Percentiles rank a stretch among this genome's conserved stretches.
Evolutionary conservation across 2,797 vertebrate species (phyloP).

Genomic region (Remorina albescens): DNA sequence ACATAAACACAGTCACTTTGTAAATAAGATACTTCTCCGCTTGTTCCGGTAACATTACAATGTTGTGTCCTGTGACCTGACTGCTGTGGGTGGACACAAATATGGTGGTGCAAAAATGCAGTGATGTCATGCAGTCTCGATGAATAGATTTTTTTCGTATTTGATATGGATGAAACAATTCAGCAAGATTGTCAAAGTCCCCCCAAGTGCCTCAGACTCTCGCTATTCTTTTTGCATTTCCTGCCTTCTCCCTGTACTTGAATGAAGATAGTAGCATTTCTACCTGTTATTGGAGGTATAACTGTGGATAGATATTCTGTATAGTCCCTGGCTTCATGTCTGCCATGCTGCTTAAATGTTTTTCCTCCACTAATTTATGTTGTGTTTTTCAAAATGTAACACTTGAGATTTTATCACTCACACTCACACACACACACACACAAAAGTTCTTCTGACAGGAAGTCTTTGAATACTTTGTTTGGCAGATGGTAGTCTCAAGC

Average conservation of each 20-base stretch:
- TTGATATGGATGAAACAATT: slow-evolving; percentile 38
- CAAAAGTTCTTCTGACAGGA: slow-evolving; percentile 11
- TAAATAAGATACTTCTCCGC: too few species aligned
- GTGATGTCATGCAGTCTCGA: too few species aligned
- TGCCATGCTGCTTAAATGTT: slow-evolving; percentile 22
- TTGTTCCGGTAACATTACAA: too few species aligned
- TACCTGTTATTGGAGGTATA: slow-evolving; percentile 21
- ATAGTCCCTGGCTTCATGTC: slow-evolving; percentile 23
- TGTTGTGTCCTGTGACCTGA: too few species aligned
- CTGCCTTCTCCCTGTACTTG: slow-evolving; percentile 7
- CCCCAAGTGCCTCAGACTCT: slow-evolving; percentile 22
- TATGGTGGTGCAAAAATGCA: too few species aligned
- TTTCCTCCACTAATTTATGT: slow-evolving; percentile 34
- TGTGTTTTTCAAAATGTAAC: slow-evolving; percentile 22
- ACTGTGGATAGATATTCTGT: slow-evolving; percentile 29
- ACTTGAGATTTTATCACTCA: background rate
- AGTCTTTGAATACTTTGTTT: slow-evolving; percentile 15
- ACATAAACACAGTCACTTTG: too few species aligned
- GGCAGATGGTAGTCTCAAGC: slow-evolving; percentile 38
- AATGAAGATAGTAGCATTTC: slow-evolving; percentile 23
- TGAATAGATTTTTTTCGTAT: slow-evolving; percentile 22
- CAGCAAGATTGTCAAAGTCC: slow-evolving; percentile 22
- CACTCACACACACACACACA: too few species aligned
- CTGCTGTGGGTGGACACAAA: too few species aligned
- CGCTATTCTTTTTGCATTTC: slow-evolving; percentile 37